Evolutionary conservation across 2,888 invertebrate species (phyloP), one percentile per base, ranked within the genome.

Genomic region (Cremastinae sp.): DNA sequence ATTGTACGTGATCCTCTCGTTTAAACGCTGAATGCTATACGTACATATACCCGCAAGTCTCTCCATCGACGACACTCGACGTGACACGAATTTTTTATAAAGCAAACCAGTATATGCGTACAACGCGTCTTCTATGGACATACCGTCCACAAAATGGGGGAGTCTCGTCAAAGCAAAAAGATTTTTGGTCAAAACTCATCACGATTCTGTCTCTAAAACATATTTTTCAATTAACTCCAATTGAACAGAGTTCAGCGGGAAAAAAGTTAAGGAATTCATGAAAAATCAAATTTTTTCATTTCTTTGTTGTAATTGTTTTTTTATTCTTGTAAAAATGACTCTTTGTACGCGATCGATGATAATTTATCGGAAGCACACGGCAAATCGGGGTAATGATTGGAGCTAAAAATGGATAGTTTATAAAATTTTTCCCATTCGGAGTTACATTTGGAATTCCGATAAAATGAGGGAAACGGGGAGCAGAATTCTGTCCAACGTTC

Each of bases 1-100:
- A 68, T 72, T 56, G 75, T 75, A 75, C 75, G 75, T 75, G 75
- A 75, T 70, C 45, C 45, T 64, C 53, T 18, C 41, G 54, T 54
- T 64, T 62, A 71, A 62, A 36, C 58, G 59, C 47, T 56, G 36
- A 18, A 45, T 53, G 28, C 28, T 28, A 53, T 61, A n/a, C n/a
- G n/a, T n/a, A n/a, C n/a, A n/a, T n/a, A 62, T 70, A 61, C 70
- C 70, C 70, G 70, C 65, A 28, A 28, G 65, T 59, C 65, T 58
- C 41, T 34, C 28, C 59, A 70, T 70, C 68, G 73, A 58, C 64
- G 72, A 59, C 53, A 38, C 45, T 65, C 73, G 36, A 73, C 73
- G 76, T 76, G 65, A 73, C 76, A 53, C 64, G 61, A 73, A 73
- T 76, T 73, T 47, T 43, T 47, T 18, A 76, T 65, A 53, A 43